phyloP scores from a whole-genome alignment of 1,140 invertebrate genomes.

The Pseudomyrmex sp. region DNA sequence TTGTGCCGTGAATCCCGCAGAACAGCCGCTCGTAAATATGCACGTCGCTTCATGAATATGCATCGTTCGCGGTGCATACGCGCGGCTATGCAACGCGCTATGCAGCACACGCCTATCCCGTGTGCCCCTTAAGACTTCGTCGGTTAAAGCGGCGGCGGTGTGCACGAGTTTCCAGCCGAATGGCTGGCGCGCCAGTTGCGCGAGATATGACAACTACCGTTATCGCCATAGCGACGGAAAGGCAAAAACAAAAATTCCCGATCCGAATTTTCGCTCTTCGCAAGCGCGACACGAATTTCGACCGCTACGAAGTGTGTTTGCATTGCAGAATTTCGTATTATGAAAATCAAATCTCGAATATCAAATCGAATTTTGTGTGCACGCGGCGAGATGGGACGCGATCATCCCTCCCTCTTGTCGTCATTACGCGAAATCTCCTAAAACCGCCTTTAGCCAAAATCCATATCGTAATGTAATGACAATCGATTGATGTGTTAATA shows the following conservation, averaged over 20 bases:
- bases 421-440: neutral
- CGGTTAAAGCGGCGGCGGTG: slow-evolving; percentile 33
- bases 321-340: neutral
- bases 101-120: slow-evolving; percentile 19
- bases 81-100: slow-evolving; percentile 52
- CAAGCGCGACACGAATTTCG: neutral
- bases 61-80: slow-evolving; percentile 71
- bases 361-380: neutral
- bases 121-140: slow-evolving; percentile 59
- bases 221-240: slow-evolving; percentile 44
- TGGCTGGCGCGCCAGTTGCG: slow-evolving; percentile 31
- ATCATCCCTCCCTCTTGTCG: neutral
- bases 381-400: neutral
- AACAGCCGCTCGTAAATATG: slow-evolving; percentile 75
- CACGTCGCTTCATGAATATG: slow-evolving; percentile 73
- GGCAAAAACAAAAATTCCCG: slow-evolving; percentile 49
- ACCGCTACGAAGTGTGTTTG: slow-evolving; percentile 12
- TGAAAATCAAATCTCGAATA: neutral
- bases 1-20: slow-evolving; percentile 71
- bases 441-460: slow-evolving; percentile 22
- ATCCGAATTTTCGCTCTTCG: neutral
- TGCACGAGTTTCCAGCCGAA: slow-evolving; percentile 38
- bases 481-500: slow-evolving; percentile 48
- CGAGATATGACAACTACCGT: slow-evolving; percentile 66
- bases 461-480: slow-evolving; percentile 27